Evolutionary conservation across 1,140 invertebrate species (phyloP), one percentile per base, ranked within the genome.

Genomic region (Antheraea mylitta): DNA sequence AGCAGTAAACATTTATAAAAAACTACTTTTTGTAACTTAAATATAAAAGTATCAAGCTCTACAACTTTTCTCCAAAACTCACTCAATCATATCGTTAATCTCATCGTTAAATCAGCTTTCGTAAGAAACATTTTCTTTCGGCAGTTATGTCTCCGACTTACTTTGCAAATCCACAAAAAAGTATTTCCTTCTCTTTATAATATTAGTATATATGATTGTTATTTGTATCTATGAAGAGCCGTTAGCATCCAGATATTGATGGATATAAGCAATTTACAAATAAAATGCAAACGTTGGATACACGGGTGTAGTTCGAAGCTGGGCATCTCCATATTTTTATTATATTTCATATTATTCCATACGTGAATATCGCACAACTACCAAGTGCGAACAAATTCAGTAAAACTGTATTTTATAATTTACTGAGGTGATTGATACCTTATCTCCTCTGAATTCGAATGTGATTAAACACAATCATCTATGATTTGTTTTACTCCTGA

Each of bases 261-360:
- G 82, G 82, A 84, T 88, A 84, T 88, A 82, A 88, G 80, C 84
- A 85, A 90, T 90, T 89, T 90, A 85, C 85, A 90, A 90, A 85
- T 87, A 78, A 89, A 90, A 90, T 90, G 74, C 71, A 77, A 66
- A 80, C 77, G 81, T 83, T 82, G 78, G 80, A 74, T 80, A 82
- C 83, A 86, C 77, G 69, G 48, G 75, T 73, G 66, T 72, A 76
- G 78, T 48, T 53, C 45, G 63, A 73, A 76, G 79, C 74, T 68
- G 70, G 58, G 38, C 71, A 58, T 64, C 73, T 22, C 18, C 30
- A 22, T 72, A 75, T 72, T 79, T 81, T 75, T 76, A 64, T 71
- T 71, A 73, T 73, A 67, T 53, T 67, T 67, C 67, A 68, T 73
- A 67, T 64, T 71, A 74, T 74, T 76, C 71, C 64, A 71, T 67